These are phyloP conservation scores for Drosophila limbata DNA, from an alignment of 2,888 invertebrate species.

Conservation along the genomic window DNA sequence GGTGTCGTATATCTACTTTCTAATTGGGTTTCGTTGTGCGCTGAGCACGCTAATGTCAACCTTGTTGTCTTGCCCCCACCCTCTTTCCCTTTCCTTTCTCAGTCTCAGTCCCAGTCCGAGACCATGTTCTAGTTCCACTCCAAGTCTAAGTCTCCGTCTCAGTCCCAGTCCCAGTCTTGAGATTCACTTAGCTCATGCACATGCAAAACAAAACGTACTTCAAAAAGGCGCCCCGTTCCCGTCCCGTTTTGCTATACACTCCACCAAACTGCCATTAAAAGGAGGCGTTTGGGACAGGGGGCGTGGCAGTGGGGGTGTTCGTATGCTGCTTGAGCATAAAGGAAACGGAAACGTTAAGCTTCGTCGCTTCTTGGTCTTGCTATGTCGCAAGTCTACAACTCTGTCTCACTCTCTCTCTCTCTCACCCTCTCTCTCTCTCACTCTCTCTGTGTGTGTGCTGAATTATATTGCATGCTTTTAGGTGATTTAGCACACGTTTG, in stretches of 20 bases:
- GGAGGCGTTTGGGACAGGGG: constrained; percentile 41
- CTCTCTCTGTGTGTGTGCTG: constrained; percentile 43
- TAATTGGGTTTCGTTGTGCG: constrained; percentile 81
- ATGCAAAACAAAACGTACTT: constrained; percentile 76
- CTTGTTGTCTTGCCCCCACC: constrained; percentile 59
- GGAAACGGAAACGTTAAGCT: constrained; percentile 82
- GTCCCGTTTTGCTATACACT: neutral
- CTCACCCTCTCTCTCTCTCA: neutral
- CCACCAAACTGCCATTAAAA: constrained; percentile 66
- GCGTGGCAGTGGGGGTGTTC: constrained; percentile 33
- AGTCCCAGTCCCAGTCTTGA: constrained; percentile 36
- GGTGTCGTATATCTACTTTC: constrained; percentile 82
- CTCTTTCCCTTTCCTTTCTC: neutral
- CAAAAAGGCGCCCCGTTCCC: constrained; percentile 39
- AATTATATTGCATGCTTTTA: constrained; percentile 81
- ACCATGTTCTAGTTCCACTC: constrained; percentile 8
- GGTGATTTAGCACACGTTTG: constrained; percentile 77
- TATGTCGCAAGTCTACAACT: constrained; percentile 49
- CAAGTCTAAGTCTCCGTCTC: constrained; percentile 12
- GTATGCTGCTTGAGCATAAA: constrained; percentile 73
- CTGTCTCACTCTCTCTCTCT: constrained; percentile 8
- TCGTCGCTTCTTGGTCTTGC: constrained; percentile 81
- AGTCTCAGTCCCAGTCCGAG: constrained; percentile 7
- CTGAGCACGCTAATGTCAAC: constrained; percentile 78
- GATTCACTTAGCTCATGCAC: constrained; percentile 82